Conservation (phyloP, 2,888 invertebrate genomes). For the Drosophila subsilvestris region DNA sequence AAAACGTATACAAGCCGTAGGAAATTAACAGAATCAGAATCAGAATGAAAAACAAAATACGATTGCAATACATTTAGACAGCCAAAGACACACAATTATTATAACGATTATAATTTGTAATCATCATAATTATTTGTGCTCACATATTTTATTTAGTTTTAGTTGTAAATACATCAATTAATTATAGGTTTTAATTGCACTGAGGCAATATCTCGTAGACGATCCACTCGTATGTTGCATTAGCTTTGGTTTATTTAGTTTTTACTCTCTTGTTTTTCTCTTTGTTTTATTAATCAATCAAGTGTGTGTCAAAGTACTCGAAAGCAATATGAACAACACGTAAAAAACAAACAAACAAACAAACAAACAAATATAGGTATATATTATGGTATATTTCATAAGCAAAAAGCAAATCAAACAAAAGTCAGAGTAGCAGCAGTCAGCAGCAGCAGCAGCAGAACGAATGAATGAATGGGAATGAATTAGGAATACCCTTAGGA, state of each 20-base stretch:
- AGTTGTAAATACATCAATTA: conserved; percentile 26
- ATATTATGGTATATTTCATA: conserved; percentile 24
- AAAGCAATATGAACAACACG: conserved; percentile 58
- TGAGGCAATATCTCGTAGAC: not conserved
- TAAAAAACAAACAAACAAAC: conserved; percentile 46
- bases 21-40: conserved; percentile 11
- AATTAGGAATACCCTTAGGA: conserved; percentile 17
- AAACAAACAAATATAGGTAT: conserved; percentile 38
- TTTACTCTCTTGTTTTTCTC: conserved; percentile 1
- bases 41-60: not conserved
- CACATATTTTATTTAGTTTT: conserved; percentile 21
- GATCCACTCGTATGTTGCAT: not conserved
- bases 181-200: conserved; percentile 1
- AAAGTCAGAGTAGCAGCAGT: conserved; percentile 20
- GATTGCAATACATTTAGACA: conserved; percentile 45
- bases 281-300: conserved; percentile 9
- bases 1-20: conserved; percentile 39
- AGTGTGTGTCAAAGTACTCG: conserved; percentile 52
- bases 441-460: conserved; percentile 14
- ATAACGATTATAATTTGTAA: conserved; percentile 21
- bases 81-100: conserved; percentile 63
- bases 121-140: conserved; percentile 19
- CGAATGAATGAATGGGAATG: conserved; percentile 15
- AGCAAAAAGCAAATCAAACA: conserved; percentile 15
- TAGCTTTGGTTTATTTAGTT: conserved; percentile 22